A percentile compares a stretch with the other conserved stretches of the same genome.
Conservation (phyloP, 2,113 vertebrate species). For the Melanerpes aurifrons region DNA sequence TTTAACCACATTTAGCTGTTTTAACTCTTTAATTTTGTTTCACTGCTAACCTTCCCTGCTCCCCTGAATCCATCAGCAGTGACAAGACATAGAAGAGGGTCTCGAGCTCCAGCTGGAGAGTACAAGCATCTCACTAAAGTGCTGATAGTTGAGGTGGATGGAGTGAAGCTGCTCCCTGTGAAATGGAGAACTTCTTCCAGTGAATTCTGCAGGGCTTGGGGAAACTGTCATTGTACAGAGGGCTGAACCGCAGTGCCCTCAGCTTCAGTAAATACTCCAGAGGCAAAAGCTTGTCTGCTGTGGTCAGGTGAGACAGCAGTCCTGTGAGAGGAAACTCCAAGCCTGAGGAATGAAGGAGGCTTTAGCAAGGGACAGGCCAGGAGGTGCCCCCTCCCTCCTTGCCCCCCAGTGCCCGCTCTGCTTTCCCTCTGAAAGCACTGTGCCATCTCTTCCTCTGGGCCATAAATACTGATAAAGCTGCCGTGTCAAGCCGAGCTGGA, state of each 20-base stretch:
- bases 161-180: neutral
- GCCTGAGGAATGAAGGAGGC: neutral
- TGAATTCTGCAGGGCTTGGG: neutral
- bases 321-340: neutral
- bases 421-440: neutral
- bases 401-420: neutral
- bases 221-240: neutral
- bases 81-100: neutral
- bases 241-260: neutral
- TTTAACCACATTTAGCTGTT: neutral
- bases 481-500: neutral
- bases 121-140: neutral
- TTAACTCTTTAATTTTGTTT: neutral
- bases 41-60: neutral
- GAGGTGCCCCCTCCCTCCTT: neutral
- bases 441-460: neutral
- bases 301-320: neutral
- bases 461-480: slow-evolving; percentile 33
- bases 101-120: neutral
- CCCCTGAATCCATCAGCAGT: neutral
- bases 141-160: neutral
- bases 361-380: neutral
- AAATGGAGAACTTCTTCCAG: neutral
- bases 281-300: neutral
- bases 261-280: neutral